A percentile compares a stretch with the other conserved stretches of the same genome.
These are phyloP conservation scores for Trichomycterus rosablanca DNA, from an alignment of 2,113 vertebrate genomes.

Conservation along the genomic window DNA sequence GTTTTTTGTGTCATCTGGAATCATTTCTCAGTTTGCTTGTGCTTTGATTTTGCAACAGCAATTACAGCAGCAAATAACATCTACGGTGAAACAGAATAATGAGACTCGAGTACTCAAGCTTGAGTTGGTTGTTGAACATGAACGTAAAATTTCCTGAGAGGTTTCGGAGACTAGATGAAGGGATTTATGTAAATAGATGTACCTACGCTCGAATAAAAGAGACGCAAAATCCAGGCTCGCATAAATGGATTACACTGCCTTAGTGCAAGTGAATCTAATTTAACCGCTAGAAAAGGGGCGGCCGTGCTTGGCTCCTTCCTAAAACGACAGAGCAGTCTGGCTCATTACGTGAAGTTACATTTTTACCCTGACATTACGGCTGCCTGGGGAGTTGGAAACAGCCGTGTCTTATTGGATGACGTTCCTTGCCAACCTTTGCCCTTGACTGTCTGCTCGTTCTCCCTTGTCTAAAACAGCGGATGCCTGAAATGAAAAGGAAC, in stretches of 20 bases:
- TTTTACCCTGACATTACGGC: slow-evolving; percentile 37
- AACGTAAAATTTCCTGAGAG: slow-evolving; percentile 46
- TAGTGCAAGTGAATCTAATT: slow-evolving; percentile 36
- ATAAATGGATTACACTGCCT: slow-evolving; percentile 38
- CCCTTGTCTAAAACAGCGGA: slow-evolving; percentile 2
- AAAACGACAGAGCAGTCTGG: background rate
- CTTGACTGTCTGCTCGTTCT: slow-evolving; percentile 4
- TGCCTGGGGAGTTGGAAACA: slow-evolving; percentile 7
- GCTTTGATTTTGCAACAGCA: too few relatives aligned
- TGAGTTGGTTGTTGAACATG: slow-evolving; percentile 24
- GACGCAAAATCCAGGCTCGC: slow-evolving; percentile 32
- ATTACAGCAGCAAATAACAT: slow-evolving; percentile 10
- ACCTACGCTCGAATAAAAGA: slow-evolving; percentile 40
- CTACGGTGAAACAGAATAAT: background rate
- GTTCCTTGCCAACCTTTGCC: slow-evolving; percentile 39
- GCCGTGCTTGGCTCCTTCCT: background rate
- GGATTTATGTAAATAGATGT: slow-evolving; percentile 31
- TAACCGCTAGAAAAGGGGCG: slow-evolving; percentile 7
- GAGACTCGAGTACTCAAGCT: slow-evolving; percentile 15
- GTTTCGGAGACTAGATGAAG: slow-evolving; percentile 43
- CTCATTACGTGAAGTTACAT: slow-evolving; percentile 27
- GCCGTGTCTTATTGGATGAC: slow-evolving; percentile 25
- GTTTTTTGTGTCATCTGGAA: too few relatives aligned
- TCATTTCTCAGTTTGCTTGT: too few relatives aligned
- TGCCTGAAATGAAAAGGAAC: background rate